A percentile compares a stretch with the other conserved stretches of the same genome.
These are phyloP conservation scores for Linyphia triangularis DNA, from an alignment of 2,888 invertebrate genomes.

Conservation along the genomic window DNA sequence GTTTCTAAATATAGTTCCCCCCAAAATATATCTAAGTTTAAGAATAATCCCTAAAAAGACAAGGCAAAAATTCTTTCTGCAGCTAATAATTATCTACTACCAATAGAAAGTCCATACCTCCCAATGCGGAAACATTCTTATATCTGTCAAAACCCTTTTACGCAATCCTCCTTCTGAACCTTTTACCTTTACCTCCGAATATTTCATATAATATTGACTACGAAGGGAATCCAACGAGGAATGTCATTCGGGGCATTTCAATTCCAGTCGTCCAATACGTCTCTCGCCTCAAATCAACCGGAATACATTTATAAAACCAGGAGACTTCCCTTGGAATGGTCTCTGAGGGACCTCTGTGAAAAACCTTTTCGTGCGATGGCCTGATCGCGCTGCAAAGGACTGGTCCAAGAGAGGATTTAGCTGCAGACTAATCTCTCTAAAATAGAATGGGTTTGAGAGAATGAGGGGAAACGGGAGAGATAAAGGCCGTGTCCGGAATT, in stretches of 20 bases:
- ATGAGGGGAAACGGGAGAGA: background rate
- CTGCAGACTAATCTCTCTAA: constrained; percentile 26
- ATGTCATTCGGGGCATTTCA: constrained; percentile 34
- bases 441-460: constrained; percentile 40
- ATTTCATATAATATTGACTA: background rate
- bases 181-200: background rate
- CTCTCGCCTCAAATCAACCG: background rate
- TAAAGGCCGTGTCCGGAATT: constrained; percentile 38
- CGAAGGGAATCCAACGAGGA: background rate
- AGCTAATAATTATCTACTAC: too few species aligned
- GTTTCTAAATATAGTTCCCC: too few species aligned
- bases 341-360: background rate
- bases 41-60: too few species aligned
- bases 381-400: background rate
- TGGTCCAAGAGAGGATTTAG: constrained; percentile 7
- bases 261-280: constrained; percentile 23
- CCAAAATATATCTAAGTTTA: too few species aligned
- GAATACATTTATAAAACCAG: constrained; percentile 22
- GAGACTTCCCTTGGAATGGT: background rate
- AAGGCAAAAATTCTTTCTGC: too few species aligned
- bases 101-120: too few species aligned
- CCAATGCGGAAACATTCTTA: too few species aligned
- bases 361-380: background rate
- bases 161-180: too few species aligned
- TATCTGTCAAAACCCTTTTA: too few species aligned